Base-by-base conservation (phyloP, 2,113 vertebrate species). In the Trogon surrucura region DNA sequence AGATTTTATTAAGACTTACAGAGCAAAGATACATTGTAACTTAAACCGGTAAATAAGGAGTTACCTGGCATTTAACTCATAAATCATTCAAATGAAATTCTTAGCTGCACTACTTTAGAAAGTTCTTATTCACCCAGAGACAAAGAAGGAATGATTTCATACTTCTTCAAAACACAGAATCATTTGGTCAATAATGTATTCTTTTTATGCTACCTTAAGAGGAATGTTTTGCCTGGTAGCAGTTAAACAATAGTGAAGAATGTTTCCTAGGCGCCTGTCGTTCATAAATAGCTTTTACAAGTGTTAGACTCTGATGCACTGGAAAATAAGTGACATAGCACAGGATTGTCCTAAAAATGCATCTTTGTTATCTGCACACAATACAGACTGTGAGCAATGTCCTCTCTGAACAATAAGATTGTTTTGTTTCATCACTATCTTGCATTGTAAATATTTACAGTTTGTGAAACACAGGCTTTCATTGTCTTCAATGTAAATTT, bases 361-460 rank as follows among this genome's bases (percentile, higher is more conserved):
- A 26, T 91, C 29, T 13, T 95, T 97, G 89, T 96, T 91, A 80
- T 77, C 38, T 45, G 16, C 89, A 50, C 60, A 93, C 48, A 85
- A 91, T 95, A 60, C 73, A 93, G 74, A 96, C 94, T 96, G 70
- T 65, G 41, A 85, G 66, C 80, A 70, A 23, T 95, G 93, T 93
- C 47, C 25, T 81, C 22, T 7, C 14, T 72, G 61, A 92, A 97
- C 86, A 96, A 54, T 23, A 41, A 92, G 30, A 85, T 82, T 95
- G 65, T 95, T 89, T 79, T 72, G 27, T 65, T 90, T 93, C 85
- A 50, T 84, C 21, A 19, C 48, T 85, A 7, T 91, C 62, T 72
- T 89, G 36, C 9, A 5, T 69, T 92, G 65, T 91, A 93, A 94
- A 94, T 92, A 81, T 94, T 95, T 92, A 62, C 16, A 62, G 65